Evolutionary conservation across 2,113 vertebrate genomes (phyloP).

Genomic region (Hippocampus comes): DNA sequence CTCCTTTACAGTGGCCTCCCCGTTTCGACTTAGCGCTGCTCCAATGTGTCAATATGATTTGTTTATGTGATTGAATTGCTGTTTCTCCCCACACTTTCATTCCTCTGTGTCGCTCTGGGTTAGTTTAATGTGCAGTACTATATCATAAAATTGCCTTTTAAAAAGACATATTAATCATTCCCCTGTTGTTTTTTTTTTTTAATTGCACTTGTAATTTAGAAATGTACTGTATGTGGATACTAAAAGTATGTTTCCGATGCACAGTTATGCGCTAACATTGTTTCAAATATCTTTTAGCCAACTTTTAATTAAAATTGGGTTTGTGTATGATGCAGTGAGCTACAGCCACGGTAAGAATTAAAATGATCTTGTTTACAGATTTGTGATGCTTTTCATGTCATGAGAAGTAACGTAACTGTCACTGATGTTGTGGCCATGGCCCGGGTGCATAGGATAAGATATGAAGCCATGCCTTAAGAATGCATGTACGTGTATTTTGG

Average conservation of each 20-base stretch:
- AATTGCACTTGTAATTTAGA: not conserved
- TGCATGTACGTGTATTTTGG: not conserved
- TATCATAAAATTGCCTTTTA: constrained; percentile 11
- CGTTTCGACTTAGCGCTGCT: too few species aligned
- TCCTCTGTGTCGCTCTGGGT: constrained; percentile 31
- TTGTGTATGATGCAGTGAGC: too few species aligned
- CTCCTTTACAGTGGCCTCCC: too few species aligned
- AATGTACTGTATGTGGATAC: not conserved
- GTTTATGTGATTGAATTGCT: constrained; percentile 20
- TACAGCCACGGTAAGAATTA: too few species aligned
- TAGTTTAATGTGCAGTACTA: too few species aligned
- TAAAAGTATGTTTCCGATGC: not conserved
- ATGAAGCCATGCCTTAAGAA: not conserved
- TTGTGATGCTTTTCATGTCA: too few species aligned
- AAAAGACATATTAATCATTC: constrained; percentile 69
- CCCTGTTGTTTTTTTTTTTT: constrained; percentile 54
- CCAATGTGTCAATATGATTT: too few species aligned
- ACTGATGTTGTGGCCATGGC: not conserved
- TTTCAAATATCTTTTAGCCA: too few species aligned
- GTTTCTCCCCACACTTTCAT: constrained; percentile 20
- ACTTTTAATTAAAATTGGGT: too few species aligned
- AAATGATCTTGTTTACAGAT: too few species aligned
- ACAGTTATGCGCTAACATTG: too few species aligned
- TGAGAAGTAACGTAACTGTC: too few species aligned
- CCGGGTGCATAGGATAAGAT: not conserved